Evolutionary conservation across 2,888 invertebrate species (phyloP).

Genomic region (Rotaria magnacalcarata): DNA sequence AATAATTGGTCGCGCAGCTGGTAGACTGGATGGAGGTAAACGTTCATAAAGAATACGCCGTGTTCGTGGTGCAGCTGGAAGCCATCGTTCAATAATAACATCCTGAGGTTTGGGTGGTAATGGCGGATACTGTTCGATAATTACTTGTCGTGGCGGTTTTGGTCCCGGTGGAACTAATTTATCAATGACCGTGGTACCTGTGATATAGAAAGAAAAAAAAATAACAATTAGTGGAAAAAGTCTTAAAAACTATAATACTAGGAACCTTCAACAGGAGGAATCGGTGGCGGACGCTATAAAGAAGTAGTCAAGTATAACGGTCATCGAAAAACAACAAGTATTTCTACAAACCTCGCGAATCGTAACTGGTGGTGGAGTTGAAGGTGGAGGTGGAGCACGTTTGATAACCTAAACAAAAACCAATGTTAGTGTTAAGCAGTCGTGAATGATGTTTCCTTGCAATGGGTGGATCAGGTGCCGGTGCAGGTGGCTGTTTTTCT

Average conservation of each 20-base stretch:
- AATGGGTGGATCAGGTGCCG: conserved; percentile 34
- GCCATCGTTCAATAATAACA: conserved; percentile 37
- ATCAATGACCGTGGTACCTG: neutral
- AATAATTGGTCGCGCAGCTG: neutral
- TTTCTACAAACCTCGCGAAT: neutral
- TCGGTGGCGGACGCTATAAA: conserved; percentile 16
- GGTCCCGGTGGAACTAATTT: neutral
- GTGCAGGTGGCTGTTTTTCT: conserved; percentile 24
- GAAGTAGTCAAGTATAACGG: neutral
- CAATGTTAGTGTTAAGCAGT: neutral
- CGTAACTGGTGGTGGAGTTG: conserved; percentile 22
- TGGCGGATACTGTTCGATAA: conserved; percentile 33
- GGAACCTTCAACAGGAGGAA: neutral
- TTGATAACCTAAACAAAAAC: neutral
- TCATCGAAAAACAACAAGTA: neutral
- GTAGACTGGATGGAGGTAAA: neutral
- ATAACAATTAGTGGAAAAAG: no score
- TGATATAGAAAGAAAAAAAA: neutral
- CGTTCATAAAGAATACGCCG: conserved; percentile 25
- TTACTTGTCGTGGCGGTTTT: conserved; percentile 25
- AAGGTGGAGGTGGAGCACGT: neutral
- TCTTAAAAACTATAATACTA: no score
- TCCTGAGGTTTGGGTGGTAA: conserved; percentile 35
- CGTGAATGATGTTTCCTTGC: neutral
- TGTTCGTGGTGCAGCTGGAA: neutral